phyloP scores from a whole-genome alignment of 1,140 invertebrate genomes.

The Reticulitermes speratus region DNA sequence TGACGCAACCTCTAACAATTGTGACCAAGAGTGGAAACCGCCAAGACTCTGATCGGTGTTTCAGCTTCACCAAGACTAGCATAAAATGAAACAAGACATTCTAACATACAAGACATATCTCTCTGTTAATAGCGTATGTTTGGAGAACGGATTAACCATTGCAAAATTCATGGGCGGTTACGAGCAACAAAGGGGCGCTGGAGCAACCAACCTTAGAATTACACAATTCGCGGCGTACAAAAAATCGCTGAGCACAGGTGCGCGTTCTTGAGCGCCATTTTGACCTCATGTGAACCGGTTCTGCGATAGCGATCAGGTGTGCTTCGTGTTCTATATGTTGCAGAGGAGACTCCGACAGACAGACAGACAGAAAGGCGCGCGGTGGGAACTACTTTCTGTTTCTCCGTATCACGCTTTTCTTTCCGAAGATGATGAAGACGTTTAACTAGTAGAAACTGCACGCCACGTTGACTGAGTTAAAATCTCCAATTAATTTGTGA shows the following conservation, averaged over 20 bases:
- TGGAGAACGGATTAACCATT: neutral
- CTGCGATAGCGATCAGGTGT: neutral
- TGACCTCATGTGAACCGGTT: neutral
- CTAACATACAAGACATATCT: neutral
- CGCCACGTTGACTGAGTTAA: too few relatives aligned
- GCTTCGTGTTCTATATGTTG: neutral
- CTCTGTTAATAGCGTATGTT: neutral
- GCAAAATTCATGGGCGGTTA: neutral
- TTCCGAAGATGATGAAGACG: too few relatives aligned
- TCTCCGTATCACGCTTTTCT: neutral
- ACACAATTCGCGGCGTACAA: neutral
- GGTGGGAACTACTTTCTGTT: neutral
- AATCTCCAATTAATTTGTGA: too few relatives aligned
- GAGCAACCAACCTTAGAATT: neutral
- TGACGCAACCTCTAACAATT: neutral
- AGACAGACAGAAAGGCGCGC: neutral
- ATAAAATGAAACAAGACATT: neutral
- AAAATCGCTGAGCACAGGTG: neutral
- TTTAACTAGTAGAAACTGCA: too few relatives aligned
- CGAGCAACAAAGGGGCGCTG: neutral
- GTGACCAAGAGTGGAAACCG: neutral
- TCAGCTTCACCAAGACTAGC: neutral
- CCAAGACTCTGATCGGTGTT: neutral
- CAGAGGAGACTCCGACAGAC: neutral
- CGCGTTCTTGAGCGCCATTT: neutral